Conservation (phyloP, 2,113 vertebrate genomes). For the Tachuris rubrigastra region DNA sequence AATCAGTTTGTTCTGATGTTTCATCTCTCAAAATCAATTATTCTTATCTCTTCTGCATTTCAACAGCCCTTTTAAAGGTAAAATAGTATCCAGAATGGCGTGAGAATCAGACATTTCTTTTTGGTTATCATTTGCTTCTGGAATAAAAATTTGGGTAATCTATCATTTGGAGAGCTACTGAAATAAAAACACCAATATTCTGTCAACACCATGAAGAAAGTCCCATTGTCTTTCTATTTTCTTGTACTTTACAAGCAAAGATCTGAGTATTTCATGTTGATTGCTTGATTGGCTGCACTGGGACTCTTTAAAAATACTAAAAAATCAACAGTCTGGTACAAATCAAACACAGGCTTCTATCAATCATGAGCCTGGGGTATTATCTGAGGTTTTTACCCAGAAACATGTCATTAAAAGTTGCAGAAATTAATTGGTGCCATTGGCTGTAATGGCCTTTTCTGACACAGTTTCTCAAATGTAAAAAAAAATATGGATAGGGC, state of each 20-base stretch:
- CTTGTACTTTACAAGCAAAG: slow-evolving; percentile 73
- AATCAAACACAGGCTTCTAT: slow-evolving; percentile 80
- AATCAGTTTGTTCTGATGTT: slow-evolving; percentile 7
- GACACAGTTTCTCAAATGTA: slow-evolving; percentile 82
- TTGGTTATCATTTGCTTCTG: slow-evolving; percentile 69
- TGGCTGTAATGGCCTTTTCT: slow-evolving; percentile 80
- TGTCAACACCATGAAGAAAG: slow-evolving; percentile 61
- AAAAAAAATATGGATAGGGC: slow-evolving; percentile 84
- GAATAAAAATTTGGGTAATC: slow-evolving; percentile 76
- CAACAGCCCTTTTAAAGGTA: slow-evolving; percentile 16
- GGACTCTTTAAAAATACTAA: slow-evolving; percentile 85
- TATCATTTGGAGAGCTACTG: slow-evolving; percentile 74
- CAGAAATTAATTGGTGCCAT: slow-evolving; percentile 86
- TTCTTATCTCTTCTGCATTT: slow-evolving; percentile 36
- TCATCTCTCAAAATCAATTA: slow-evolving; percentile 11
- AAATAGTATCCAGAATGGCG: slow-evolving; percentile 28
- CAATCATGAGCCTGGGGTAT: slow-evolving; percentile 74
- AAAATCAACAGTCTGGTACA: slow-evolving; percentile 82
- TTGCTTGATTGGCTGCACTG: slow-evolving; percentile 87
- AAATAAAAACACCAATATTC: slow-evolving; percentile 71
- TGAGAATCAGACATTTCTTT: slow-evolving; percentile 52
- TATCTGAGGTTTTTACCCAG: slow-evolving; percentile 81
- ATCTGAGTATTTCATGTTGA: slow-evolving; percentile 85
- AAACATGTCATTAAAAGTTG: slow-evolving; percentile 86
- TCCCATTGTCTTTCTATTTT: slow-evolving; percentile 74